These are phyloP conservation scores for Napeogenes inachia DNA, from an alignment of 2,888 invertebrate species.

Conservation along the genomic window DNA sequence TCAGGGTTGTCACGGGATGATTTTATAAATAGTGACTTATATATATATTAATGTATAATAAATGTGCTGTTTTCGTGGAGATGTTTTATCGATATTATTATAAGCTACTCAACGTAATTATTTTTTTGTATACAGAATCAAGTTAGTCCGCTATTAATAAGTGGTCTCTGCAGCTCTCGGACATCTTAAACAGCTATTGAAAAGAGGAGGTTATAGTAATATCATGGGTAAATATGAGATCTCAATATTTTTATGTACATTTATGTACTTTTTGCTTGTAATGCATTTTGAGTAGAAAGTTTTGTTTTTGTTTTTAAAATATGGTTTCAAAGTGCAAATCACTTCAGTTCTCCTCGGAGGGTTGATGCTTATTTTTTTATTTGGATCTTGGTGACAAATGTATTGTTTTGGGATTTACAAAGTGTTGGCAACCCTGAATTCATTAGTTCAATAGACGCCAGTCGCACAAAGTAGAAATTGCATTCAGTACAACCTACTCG, in stretches of 20 bases:
- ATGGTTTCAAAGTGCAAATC: too few species aligned
- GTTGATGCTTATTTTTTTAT: not conserved
- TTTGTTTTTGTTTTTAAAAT: too few species aligned
- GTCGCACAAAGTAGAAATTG: not conserved
- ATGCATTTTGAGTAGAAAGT: not conserved
- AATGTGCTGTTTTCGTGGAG: not conserved
- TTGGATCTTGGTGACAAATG: not conserved
- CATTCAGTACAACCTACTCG: not conserved
- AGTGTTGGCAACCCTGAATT: constrained; percentile 3
- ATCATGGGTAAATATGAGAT: constrained; percentile 5
- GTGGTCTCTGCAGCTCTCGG: not conserved
- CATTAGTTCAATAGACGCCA: not conserved
- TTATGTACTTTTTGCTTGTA: not conserved
- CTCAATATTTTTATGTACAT: not conserved
- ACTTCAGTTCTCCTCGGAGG: not conserved
- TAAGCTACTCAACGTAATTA: not conserved
- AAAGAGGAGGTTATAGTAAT: constrained; percentile 1
- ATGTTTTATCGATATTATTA: not conserved
- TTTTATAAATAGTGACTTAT: not conserved
- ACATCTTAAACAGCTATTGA: constrained; percentile 1
- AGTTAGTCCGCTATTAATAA: not conserved
- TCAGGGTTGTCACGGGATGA: not conserved
- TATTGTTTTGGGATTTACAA: too few species aligned
- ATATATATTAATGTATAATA: not conserved
- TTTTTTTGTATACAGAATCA: constrained; percentile 1